Conservation (phyloP, 37 sponge, comb jelly and placozoan species). For the Amphimedon queenslandica region DNA sequence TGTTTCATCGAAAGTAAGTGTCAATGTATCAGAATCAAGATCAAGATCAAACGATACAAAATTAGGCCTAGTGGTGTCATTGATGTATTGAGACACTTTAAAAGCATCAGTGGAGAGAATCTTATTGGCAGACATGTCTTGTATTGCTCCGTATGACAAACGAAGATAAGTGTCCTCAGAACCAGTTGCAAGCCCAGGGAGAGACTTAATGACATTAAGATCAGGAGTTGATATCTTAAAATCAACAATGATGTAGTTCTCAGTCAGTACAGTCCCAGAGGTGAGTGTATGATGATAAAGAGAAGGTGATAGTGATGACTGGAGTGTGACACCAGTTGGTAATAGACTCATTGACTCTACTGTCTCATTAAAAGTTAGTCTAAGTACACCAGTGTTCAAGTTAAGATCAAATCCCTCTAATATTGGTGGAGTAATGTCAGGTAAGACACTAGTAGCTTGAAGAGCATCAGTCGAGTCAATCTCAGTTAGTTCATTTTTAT, state of each 20-base stretch:
- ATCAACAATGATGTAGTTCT: slow-evolving; percentile 56
- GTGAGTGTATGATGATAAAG: not conserved
- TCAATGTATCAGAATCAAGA: slow-evolving; percentile 33
- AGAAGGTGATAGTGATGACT: slow-evolving; percentile 10
- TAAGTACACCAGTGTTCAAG: slow-evolving; percentile 62
- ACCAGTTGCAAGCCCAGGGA: slow-evolving; percentile 32
- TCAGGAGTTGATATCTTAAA: slow-evolving; percentile 38
- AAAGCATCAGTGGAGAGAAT: slow-evolving; percentile 34
- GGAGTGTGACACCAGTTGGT: slow-evolving; percentile 40
- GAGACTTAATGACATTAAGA: slow-evolving; percentile 58
- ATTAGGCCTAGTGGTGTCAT: slow-evolving; percentile 57
- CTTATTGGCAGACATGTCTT: slow-evolving; percentile 64
- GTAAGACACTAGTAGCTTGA: slow-evolving; percentile 29
- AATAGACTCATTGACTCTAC: slow-evolving; percentile 27
- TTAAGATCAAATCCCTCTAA: slow-evolving; percentile 56
- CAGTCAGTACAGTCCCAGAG: slow-evolving; percentile 26
- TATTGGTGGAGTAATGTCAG: slow-evolving; percentile 52
- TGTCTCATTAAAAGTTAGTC: slow-evolving; percentile 80
- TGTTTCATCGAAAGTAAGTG: slow-evolving; percentile 80
- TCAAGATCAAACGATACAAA: slow-evolving; percentile 65
- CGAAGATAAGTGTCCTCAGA: slow-evolving; percentile 28
- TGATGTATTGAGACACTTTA: slow-evolving; percentile 39
- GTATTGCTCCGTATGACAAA: slow-evolving; percentile 37
- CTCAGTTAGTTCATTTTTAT: slow-evolving; percentile 54
- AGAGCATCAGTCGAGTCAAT: slow-evolving; percentile 20